Conservation (phyloP, 1,140 invertebrate species). For the Lasaia peninsularis region DNA sequence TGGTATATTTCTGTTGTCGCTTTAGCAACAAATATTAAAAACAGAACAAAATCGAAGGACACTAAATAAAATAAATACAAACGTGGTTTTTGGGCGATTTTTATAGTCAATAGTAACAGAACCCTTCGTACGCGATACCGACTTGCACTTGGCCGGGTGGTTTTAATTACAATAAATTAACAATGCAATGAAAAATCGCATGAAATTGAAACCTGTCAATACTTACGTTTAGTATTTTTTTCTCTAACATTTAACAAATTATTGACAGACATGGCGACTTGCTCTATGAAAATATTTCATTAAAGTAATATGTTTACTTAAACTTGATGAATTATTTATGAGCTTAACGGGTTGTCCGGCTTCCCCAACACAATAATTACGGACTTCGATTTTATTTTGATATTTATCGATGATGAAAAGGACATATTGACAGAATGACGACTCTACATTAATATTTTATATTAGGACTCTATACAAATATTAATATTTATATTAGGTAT, state of each 20-base stretch:
- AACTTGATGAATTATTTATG: background rate
- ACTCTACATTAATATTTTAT: background rate
- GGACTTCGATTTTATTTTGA: background rate
- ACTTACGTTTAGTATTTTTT: background rate
- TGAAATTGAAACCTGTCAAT: background rate
- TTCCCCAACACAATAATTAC: background rate
- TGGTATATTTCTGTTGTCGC: too few species aligned
- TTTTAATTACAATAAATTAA: too few species aligned
- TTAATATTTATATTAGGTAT: too few species aligned
- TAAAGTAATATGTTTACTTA: background rate
- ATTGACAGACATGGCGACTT: background rate
- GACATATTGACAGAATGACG: background rate
- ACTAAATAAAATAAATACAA: too few species aligned
- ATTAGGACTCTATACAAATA: too few species aligned
- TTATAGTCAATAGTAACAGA: too few species aligned
- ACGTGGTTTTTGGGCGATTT: too few species aligned
- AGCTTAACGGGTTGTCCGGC: background rate
- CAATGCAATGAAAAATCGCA: too few species aligned
- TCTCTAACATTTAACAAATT: background rate
- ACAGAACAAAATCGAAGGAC: too few species aligned
- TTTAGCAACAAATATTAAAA: too few species aligned
- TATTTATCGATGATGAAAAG: background rate
- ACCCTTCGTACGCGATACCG: too few species aligned
- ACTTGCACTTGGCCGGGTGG: too few species aligned
- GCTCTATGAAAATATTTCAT: background rate